Base-by-base conservation (phyloP, 2,888 invertebrate genomes). In the Pseudoips prasinana region DNA sequence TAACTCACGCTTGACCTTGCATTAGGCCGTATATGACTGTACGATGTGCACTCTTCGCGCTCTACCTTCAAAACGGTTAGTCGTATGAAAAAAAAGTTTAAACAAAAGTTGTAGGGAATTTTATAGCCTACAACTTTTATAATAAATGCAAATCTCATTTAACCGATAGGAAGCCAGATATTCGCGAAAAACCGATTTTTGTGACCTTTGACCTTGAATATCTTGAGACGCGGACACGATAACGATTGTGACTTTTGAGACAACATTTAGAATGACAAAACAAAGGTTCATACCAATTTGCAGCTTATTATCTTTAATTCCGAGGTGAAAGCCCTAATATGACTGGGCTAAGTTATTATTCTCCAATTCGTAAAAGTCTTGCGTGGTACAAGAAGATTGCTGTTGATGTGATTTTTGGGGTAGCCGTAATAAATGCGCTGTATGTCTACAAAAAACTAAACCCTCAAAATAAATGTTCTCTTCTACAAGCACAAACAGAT, bases 1-100 rank as follows among this genome's bases (percentile, higher is more conserved):
- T 44, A 44, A 48, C 44, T 48, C 41, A 48, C 48, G 46, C 41
- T 50, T 46, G 50, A 50, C 45, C 47, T 41, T 51, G 44, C 49
- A 53, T 52, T 52, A 42, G 46, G 30, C 36, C 42, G 33, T 47
- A 47, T 45, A 51, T 47, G 46, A 43, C 38, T 47, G 40, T 42
- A 36, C 43, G n/a, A 20, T 20, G 20, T 20, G 20, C 20, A 20
- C 20, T 20, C 20, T 20, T 20, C 20, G 43, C 46, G 36, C 38
- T 50, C 44, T 44, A 51, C 39, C 20, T 20, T 20, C 20, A 20
- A 20, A 20, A 20, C 20, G 20, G 39, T 39, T 44, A 33, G 22
- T 41, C 41, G 37, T 48, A 48, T 46, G 26, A 43, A 46, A 46
- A 46, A 47, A 47, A 46, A 41, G 33, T 38, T 46, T 26, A 33